phyloP scores from a whole-genome alignment of 2,797 vertebrate species.

The Lacerta bilineata region DNA sequence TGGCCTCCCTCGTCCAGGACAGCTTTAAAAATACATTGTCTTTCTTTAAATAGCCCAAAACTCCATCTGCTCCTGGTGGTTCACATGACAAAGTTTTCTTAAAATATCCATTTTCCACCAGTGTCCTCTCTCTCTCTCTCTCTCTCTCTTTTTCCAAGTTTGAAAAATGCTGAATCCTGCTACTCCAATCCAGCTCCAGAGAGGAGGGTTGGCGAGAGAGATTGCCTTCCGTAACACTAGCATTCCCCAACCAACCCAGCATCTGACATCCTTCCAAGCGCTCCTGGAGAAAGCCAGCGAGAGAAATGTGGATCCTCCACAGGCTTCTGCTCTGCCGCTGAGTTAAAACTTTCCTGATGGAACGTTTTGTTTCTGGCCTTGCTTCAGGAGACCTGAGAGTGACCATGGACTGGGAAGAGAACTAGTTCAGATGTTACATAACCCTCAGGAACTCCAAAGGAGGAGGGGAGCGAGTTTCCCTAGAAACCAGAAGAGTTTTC shows the following conservation, averaged over 20 bases:
- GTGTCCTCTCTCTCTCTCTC: constrained; percentile 23
- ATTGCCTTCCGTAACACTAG: constrained; percentile 72
- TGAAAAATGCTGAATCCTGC: constrained; percentile 80
- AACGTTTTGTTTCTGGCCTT: constrained; percentile 71
- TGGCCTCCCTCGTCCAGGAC: constrained; percentile 74
- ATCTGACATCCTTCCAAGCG: constrained; percentile 77
- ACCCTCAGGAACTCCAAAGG: constrained; percentile 67
- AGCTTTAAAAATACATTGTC: constrained; percentile 77
- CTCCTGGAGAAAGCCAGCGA: constrained; percentile 77
- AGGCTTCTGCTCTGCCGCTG: constrained; percentile 76
- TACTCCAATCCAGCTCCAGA: constrained; percentile 76
- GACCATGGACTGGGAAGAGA: constrained; percentile 64
- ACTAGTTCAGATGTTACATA: constrained; percentile 75
- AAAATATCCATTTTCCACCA: constrained; percentile 80
- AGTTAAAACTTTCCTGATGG: constrained; percentile 79
- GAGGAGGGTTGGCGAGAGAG: constrained; percentile 60
- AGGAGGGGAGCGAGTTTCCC: constrained; percentile 78
- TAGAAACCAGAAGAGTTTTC: constrained; percentile 82
- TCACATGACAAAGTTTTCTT: constrained; percentile 79
- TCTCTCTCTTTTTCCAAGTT: constrained; percentile 73
- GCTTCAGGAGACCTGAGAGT: constrained; percentile 59
- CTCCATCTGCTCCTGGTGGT: constrained; percentile 72
- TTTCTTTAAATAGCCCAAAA: constrained; percentile 80
- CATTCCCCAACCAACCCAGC: constrained; percentile 79
- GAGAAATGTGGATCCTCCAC: constrained; percentile 70